Evolutionary conservation across 92 coral and sea anemone genomes (phyloP), one percentile per base, ranked within the genome.

Genomic region (Zoanthus solanderi): DNA sequence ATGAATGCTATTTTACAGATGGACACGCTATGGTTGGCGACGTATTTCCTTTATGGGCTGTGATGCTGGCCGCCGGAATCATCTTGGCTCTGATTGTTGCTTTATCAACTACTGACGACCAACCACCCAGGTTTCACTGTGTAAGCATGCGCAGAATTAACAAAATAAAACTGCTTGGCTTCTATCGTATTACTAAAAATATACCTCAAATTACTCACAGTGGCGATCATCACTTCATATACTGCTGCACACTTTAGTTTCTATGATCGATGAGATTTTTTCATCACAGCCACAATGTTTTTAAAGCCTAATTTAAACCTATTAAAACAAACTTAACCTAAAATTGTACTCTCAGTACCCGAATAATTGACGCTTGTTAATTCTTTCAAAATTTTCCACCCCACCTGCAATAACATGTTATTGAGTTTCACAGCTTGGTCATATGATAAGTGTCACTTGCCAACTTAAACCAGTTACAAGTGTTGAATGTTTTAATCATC

Each of bases 51-150:
- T 89, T 91, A 42, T 96, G 97, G 94, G 92, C 95, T 56, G 58
- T 97, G 23, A 88, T 95, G 48, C 86, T 96, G 8, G 88, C 93
- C 32, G 83, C 72, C 31, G 98, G 97, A 74, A 15, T 94, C 30
- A 46, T 94, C n/a, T 86, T 97, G 63, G 98, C 97, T 66, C 66
- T 93, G 46, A 50, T 90, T 76, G 95, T 97, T 50, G 96, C 97
- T 42, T 78, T 89, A 80, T 87, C 95, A 54, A 95, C 99, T 5
- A 74, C 65, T 31, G 78, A 72, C 63, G 90, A 97, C 67, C 84
- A 60, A 3, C 96, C 86, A 37, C 99, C 99, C 29, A 81, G 81
- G 48, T 93, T 84, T 84, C 99, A 97, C 61, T 92, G 88, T 94
- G 99, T 97, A 84, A 68, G 94, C n/a, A 37, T 9, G 13, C 7